Evolutionary conservation across 2,888 invertebrate species (phyloP), one percentile per base, ranked within the genome.

Genomic region (Gastracanthus pulcherrimus): DNA sequence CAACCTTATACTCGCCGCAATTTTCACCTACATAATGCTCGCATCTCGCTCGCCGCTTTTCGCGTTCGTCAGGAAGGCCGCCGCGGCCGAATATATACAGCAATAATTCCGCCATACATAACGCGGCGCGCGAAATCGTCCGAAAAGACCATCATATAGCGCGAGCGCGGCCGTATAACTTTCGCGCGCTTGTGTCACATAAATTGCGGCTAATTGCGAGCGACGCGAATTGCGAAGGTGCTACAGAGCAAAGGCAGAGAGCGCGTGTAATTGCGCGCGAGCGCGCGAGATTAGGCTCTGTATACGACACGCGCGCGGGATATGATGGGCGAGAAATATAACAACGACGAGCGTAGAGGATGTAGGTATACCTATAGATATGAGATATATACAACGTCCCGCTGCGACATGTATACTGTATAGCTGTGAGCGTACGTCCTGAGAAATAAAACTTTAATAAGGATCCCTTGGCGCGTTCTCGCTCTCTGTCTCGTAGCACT

Each of bases 151-250:
- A 11, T 13, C 23, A 0, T n/a, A 7, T n/a, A n/a, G n/a, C n/a
- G n/a, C n/a, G n/a, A n/a, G n/a, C n/a, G n/a, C n/a, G n/a, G n/a
- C n/a, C n/a, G n/a, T n/a, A n/a, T 48, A 72, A 77, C 71, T 74
- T 77, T 66, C 38, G 62, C 62, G 62, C 62, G 69, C 76, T 72
- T 36, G 77, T 78, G 75, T 74, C 77, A 55, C 78, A 74, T 78
- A 78, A 82, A 82, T 75, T 75, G 77, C 75, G 64, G 45, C 69
- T 82, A 78, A 77, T 82, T 78, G 81, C 81, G 58, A 72, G 66
- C 45, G 36, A 64, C 45, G 78, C 48, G 58, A 62, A 75, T 75
- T 75, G 66, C 75, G 48, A 60, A 66, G 38, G 26, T 26, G 60
- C 6, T 16, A 55, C 34, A 34, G 62, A 19, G 62, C n/a, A n/a